These are phyloP conservation scores for Drosophila pallidifrons DNA, from an alignment of 1,140 invertebrate species.

Conservation along the genomic window DNA sequence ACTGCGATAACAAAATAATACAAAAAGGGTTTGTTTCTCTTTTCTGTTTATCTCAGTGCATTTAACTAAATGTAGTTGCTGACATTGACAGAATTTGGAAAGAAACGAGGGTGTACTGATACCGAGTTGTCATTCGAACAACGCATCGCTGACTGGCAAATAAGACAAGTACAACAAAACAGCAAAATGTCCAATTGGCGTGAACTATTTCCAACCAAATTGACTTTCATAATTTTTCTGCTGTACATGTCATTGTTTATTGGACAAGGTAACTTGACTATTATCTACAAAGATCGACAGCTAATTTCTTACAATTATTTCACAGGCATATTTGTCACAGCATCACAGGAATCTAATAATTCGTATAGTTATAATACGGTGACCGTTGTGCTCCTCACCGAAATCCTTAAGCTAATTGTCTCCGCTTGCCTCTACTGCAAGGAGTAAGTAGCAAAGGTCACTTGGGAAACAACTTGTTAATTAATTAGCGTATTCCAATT, in stretches of 20 bases:
- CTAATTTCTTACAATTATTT: slow-evolving; percentile 20
- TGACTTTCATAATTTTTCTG: slow-evolving; percentile 92
- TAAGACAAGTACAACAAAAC: not conserved
- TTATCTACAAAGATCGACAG: not conserved
- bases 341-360: slow-evolving; percentile 92
- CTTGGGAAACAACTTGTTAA: not conserved
- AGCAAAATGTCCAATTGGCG: slow-evolving; percentile 86
- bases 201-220: slow-evolving; percentile 93
- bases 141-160: slow-evolving; percentile 48
- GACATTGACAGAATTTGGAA: slow-evolving; percentile 32
- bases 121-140: slow-evolving; percentile 18
- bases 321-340: slow-evolving; percentile 95
- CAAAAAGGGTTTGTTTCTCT: not conserved
- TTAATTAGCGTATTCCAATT: slow-evolving; percentile 83
- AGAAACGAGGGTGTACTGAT: not conserved
- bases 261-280: slow-evolving; percentile 89
- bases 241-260: slow-evolving; percentile 93
- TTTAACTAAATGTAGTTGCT: slow-evolving; percentile 32
- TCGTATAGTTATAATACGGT: slow-evolving; percentile 95
- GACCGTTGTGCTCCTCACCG: slow-evolving; percentile 94
- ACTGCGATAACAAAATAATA: slow-evolving; percentile 46
- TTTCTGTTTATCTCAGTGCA: slow-evolving; percentile 34
- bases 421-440: slow-evolving; percentile 90
- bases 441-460: slow-evolving; percentile 86
- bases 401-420: slow-evolving; percentile 93